Percentiles rank a stretch among this genome's conserved stretches.
Conservation (phyloP, 1,140 invertebrate genomes). For the Drosophila jambulina region DNA sequence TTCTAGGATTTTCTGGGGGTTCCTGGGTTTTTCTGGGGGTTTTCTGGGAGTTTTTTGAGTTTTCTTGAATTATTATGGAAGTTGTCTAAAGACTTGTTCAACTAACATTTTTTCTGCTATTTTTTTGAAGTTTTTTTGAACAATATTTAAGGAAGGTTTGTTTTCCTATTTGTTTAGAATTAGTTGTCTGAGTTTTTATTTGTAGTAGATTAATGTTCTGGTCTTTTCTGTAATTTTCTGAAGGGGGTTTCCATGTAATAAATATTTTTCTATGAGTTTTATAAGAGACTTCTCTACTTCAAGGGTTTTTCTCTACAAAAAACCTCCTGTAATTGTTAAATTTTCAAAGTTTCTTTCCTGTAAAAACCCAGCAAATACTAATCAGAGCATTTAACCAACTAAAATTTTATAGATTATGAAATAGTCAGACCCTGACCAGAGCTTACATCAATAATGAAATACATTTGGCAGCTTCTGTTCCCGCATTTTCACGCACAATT, state of each 20-base stretch:
- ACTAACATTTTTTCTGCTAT: neutral
- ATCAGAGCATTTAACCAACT: neutral
- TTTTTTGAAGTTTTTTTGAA: neutral
- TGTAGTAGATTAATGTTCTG: neutral
- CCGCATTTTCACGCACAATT: constrained; percentile 58
- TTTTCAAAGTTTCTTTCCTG: neutral
- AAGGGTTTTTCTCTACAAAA: neutral
- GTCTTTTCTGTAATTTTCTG: neutral
- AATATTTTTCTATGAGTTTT: neutral
- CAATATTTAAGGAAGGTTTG: neutral
- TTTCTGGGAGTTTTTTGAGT: neutral
- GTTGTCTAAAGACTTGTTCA: neutral
- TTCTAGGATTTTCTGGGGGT: neutral
- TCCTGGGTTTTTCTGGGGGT: neutral
- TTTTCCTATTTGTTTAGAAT: neutral
- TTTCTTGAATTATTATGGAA: neutral
- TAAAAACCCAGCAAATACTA: neutral
- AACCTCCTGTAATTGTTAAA: neutral
- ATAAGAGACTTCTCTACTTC: neutral
- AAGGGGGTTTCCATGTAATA: no score
- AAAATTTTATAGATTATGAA: neutral
- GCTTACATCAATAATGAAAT: constrained; percentile 10
- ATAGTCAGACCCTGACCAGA: neutral
- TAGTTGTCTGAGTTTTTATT: neutral
- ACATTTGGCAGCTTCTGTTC: constrained; percentile 13